Evolutionary conservation across 2,113 vertebrate species (phyloP), one percentile per base, ranked within the genome.

Genomic region (Otocyon megalotis): DNA sequence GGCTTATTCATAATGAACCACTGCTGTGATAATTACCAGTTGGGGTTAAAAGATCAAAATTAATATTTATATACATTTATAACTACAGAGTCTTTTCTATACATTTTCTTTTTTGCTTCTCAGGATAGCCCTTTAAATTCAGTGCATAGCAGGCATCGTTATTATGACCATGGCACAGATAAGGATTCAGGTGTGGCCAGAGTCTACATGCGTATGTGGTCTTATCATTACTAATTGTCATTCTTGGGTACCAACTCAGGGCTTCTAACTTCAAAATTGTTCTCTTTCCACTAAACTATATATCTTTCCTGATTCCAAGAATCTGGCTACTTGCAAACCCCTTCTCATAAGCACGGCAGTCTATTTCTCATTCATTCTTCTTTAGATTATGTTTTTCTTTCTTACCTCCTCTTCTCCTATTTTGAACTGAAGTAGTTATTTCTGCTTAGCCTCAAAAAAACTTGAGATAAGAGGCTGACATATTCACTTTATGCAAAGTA

Each of bases 1-100:
- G 67, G 20, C 4, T 63, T 93, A n/a, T 77, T 96, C 15, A 54
- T 82, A 83, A 93, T 82, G 56, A 93, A 82, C 83, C 67, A 88
- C 37, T 79, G 16, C 72, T 95, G 60, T 94, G 90, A 71, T 86
- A 95, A 96, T 67, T 60, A 95, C 26, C 26, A 87, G 67, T 69
- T 20, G 72, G 72, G 72, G 65, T 93, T 54, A 89, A 82, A 95
- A 97, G 88, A 56, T 77, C 22, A 62, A 90, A 86, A 87, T 83
- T 90, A 90, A 81, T 76, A 84, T 96, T 69, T 79, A 58, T 48
- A 91, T 88, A 56, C n/a, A 80, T 86, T 93, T 93, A 83, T 0
- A 86, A 82, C 19, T 63, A 80, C 12, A 82, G 43, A 93, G 10
- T 48, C 19, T 91, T 76, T 90, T 12, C 16, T 28, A 72, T 71